Base-by-base conservation (phyloP, 2,797 vertebrate species). In the Bucorvus abyssinicus region DNA sequence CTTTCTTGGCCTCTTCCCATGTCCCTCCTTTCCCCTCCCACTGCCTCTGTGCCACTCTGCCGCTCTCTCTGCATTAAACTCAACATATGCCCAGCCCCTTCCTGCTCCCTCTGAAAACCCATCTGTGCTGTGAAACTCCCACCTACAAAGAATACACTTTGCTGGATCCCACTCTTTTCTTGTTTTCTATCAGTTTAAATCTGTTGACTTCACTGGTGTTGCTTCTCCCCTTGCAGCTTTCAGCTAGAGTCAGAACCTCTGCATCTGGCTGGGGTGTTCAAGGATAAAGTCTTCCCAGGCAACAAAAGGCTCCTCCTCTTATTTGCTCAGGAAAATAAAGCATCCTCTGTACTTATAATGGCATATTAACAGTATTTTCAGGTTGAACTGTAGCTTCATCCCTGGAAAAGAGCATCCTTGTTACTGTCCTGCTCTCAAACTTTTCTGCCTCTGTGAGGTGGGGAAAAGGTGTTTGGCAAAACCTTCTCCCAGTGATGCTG, bases 61-160 rank as follows among this genome's bases (percentile, higher is more conserved):
- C 60, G 19, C 70, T 8, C 53, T 86, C 61, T 61, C 90, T 77
- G 76, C 53, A 10, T 74, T 7, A 5, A 32, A 6, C 69, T 57
- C 69, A 18, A 4, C 57, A 24, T 10, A 50, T 14, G 9, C 78
- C 86, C 89, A 87, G n/a, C 68, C 50, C 83, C 81, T 95, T 93
- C 78, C 84, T 93, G 90, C 84, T 95, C 75, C 55, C 69, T 87
- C 86, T 76, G 86, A 89, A 92, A 85, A 73, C 40, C 95, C 94
- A 95, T 96, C 95, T 96, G 94, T 95, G 96, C 93, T 91, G 96
- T 84, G 92, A 95, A 97, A 81, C 55, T 94, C 65, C 26, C 86
- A 91, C 93, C 95, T 92, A 95, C 96, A 56, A n/a, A 0, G 3
- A 78, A 84, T 75, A 70, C 88, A 59, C 34, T 2, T 73, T 38